A percentile compares a stretch with the other conserved stretches of the same genome.
Conservation (phyloP, 2,113 vertebrate species). For the Bufo gargarizans region DNA sequence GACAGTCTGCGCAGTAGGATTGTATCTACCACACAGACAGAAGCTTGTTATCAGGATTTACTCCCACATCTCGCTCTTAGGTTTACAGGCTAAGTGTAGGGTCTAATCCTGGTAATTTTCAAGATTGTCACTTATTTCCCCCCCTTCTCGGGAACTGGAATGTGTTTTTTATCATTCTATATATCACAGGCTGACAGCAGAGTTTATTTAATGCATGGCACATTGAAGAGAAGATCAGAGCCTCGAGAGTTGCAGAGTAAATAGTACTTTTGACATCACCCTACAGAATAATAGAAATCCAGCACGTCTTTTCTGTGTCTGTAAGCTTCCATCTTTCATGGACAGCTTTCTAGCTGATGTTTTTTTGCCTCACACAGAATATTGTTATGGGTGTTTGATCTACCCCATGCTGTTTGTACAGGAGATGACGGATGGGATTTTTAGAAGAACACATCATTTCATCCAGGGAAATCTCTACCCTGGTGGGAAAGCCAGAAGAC, state of each 20-base stretch:
- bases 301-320: slow-evolving; percentile 71
- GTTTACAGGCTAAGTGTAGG: slow-evolving; percentile 64
- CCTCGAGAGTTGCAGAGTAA: slow-evolving; percentile 62
- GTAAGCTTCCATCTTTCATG: slow-evolving; percentile 65
- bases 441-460: slow-evolving; percentile 69
- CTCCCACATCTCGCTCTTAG: slow-evolving; percentile 70
- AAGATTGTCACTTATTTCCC: slow-evolving; percentile 66
- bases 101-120: slow-evolving; percentile 72
- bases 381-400: slow-evolving; percentile 68
- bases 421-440: slow-evolving; percentile 73
- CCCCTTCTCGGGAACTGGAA: slow-evolving; percentile 59
- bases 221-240: slow-evolving; percentile 67
- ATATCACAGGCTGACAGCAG: slow-evolving; percentile 65
- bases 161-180: slow-evolving; percentile 65
- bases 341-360: slow-evolving; percentile 68
- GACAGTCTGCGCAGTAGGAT: not conserved
- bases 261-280: slow-evolving; percentile 71
- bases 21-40: slow-evolving; percentile 67
- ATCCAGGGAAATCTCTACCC: slow-evolving; percentile 61
- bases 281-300: slow-evolving; percentile 71
- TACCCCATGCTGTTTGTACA: slow-evolving; percentile 72
- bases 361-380: slow-evolving; percentile 66
- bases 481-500: slow-evolving; percentile 61
- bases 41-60: slow-evolving; percentile 68
- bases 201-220: slow-evolving; percentile 67